Percentiles rank a stretch among this genome's conserved stretches.
Evolutionary conservation across 2,888 invertebrate species (phyloP).

Genomic region (Drosophila paranaensis): DNA sequence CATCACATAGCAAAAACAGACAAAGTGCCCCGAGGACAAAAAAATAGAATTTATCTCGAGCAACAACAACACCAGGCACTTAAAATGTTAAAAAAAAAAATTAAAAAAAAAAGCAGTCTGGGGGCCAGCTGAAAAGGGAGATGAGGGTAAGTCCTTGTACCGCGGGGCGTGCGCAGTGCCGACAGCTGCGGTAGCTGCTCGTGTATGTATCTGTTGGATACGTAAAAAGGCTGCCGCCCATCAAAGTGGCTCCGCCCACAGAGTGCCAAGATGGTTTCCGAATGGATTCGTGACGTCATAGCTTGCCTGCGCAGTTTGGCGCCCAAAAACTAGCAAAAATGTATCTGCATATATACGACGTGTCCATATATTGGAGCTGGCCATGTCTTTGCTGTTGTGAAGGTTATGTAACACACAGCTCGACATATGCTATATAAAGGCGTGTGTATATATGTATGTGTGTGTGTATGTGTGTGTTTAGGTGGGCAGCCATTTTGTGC

Average conservation of each 20-base stretch:
- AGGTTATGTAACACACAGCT: conserved; percentile 66
- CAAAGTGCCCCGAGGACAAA: conserved; percentile 28
- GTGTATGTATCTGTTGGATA: conserved; percentile 66
- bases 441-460: conserved; percentile 3
- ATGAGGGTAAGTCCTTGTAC: neutral
- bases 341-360: conserved; percentile 14
- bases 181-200: neutral
- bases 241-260: conserved; percentile 61
- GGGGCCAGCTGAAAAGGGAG: neutral
- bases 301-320: conserved; percentile 35
- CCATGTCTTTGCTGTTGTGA: conserved; percentile 63
- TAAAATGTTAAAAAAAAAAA: conserved; percentile 29
- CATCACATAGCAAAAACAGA: conserved; percentile 57
- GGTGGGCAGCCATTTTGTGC: conserved; percentile 73
- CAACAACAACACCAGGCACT: conserved; percentile 36
- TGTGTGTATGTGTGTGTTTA: conserved; percentile 30
- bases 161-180: conserved; percentile 52
- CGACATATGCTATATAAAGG: conserved; percentile 12
- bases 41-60: conserved; percentile 17
- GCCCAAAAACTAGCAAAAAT: conserved; percentile 27
- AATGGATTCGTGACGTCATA: conserved; percentile 63
- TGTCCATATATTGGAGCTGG: conserved; percentile 35
- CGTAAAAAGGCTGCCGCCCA: conserved; percentile 54
- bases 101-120: neutral
- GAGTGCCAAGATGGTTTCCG: conserved; percentile 71